These are phyloP conservation scores for Gasterosteus aculeatus DNA, from an alignment of 2,113 vertebrate species.

Conservation along the genomic window DNA sequence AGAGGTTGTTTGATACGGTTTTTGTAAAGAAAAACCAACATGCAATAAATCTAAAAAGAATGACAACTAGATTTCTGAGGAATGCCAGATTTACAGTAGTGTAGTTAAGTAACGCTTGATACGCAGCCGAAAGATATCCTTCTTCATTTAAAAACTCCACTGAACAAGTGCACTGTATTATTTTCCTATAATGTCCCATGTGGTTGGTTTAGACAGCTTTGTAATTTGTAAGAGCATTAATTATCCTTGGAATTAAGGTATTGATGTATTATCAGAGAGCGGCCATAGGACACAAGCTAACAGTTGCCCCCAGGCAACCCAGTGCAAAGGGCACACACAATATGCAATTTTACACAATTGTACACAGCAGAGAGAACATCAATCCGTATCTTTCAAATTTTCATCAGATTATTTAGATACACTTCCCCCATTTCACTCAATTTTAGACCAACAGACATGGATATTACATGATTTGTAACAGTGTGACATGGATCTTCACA, in stretches of 20 bases:
- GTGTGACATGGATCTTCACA: slow-evolving; percentile 53
- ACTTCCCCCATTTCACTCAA: slow-evolving; percentile 55
- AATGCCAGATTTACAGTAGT: slow-evolving; percentile 32
- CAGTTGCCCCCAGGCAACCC: slow-evolving; percentile 68
- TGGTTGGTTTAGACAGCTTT: slow-evolving; percentile 77
- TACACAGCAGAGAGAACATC: slow-evolving; percentile 41
- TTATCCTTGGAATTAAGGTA: slow-evolving; percentile 78
- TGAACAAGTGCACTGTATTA: slow-evolving; percentile 52
- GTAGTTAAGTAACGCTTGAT: slow-evolving; percentile 47
- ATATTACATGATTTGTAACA: slow-evolving; percentile 69
- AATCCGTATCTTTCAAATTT: slow-evolving; percentile 46
- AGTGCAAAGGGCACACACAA: slow-evolving; percentile 50
- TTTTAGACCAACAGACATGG: slow-evolving; percentile 65
- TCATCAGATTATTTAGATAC: slow-evolving; percentile 68
- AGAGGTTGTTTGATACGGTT: slow-evolving; percentile 43
- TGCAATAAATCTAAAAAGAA: slow-evolving; percentile 40
- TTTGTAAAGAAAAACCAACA: slow-evolving; percentile 53
- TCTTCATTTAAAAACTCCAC: slow-evolving; percentile 47
- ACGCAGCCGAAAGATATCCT: slow-evolving; percentile 32
- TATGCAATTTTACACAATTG: slow-evolving; percentile 52
- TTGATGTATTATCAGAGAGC: slow-evolving; percentile 80
- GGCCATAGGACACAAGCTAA: slow-evolving; percentile 67
- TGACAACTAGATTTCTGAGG: slow-evolving; percentile 24
- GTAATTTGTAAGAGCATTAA: slow-evolving; percentile 79
- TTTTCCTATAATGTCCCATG: slow-evolving; percentile 60